A percentile compares a stretch with the other conserved stretches of the same genome.
Conservation (phyloP, 2,797 vertebrate species). For the Lutjanus campechanus region DNA sequence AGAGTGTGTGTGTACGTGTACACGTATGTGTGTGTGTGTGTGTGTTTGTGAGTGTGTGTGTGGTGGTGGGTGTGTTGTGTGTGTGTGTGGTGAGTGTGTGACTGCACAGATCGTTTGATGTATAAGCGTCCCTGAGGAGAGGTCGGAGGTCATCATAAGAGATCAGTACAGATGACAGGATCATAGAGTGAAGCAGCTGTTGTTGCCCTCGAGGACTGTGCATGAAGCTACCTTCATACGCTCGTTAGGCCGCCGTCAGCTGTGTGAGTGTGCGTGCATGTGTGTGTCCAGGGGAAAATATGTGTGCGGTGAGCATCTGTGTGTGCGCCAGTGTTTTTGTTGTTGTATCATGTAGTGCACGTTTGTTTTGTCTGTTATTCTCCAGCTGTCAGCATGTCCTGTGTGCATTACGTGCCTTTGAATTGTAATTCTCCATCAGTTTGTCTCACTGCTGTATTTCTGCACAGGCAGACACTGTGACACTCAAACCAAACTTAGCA, state of each 20-base stretch:
- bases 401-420: background rate
- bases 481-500: conserved; percentile 4
- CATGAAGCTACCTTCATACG: conserved; percentile 45
- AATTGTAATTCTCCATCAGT: conserved; percentile 8
- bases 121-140: conserved; percentile 26
- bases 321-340: conserved; percentile 13
- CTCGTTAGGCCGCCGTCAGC: conserved; percentile 44
- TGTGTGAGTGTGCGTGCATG: conserved; percentile 30
- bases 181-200: conserved; percentile 66
- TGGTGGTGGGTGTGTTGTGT: conserved; percentile 19
- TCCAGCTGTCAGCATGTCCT: background rate
- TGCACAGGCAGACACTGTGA: background rate
- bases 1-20: no score
- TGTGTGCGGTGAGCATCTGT: conserved; percentile 41
- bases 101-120: conserved; percentile 23
- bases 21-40: background rate
- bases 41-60: conserved; percentile 10
- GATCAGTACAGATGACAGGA: conserved; percentile 56
- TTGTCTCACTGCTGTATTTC: conserved; percentile 3
- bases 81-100: conserved; percentile 27
- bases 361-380: background rate
- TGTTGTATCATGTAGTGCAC: background rate
- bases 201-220: conserved; percentile 29
- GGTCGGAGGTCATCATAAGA: conserved; percentile 58
- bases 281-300: background rate